These are phyloP conservation scores for Actinemys pallida DNA, from an alignment of 2,113 vertebrate genomes.

Conservation along the genomic window DNA sequence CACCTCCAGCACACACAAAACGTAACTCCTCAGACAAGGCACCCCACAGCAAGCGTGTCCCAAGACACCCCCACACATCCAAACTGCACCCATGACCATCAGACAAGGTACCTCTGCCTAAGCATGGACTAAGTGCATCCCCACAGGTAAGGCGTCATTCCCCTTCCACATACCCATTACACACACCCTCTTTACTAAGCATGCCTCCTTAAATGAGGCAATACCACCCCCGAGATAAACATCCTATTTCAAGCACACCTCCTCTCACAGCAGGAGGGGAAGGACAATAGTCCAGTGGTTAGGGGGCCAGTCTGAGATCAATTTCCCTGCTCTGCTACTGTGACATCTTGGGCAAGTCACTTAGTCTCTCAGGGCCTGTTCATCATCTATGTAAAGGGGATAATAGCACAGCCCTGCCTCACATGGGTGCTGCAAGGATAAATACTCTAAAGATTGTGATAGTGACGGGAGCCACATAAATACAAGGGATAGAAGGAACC, in stretches of 20 bases:
- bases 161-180: background rate
- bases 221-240: background rate
- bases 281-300: background rate
- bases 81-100: background rate
- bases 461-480: background rate
- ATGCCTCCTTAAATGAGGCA: background rate
- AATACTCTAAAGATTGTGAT: background rate
- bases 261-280: background rate
- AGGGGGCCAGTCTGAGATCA: background rate
- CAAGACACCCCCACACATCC: background rate
- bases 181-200: background rate
- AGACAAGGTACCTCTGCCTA: background rate
- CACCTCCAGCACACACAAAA: background rate
- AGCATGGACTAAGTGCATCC: background rate
- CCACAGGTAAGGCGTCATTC: background rate
- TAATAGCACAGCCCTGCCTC: background rate
- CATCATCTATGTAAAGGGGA: background rate
- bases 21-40: background rate
- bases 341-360: background rate
- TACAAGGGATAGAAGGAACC: background rate
- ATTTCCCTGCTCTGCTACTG: background rate
- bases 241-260: background rate
- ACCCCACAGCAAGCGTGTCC: background rate
- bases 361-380: background rate
- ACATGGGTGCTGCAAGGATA: background rate